Evolutionary conservation across 2,797 vertebrate species (phyloP).

Genomic region (Melanotaenia parkinsoni): DNA sequence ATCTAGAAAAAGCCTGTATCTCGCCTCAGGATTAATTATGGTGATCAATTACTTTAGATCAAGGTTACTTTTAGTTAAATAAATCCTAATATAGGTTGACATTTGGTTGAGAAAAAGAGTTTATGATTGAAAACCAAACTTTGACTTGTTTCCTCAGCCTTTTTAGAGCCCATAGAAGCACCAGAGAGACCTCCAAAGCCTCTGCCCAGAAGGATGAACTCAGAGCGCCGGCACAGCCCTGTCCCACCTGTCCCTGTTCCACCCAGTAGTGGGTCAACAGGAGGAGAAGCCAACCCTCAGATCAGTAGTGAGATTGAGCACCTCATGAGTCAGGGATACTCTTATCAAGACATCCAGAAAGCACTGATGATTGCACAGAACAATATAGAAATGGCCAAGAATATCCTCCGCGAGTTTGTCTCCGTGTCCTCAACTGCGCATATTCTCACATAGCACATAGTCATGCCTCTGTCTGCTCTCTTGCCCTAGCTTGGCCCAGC

Average conservation of each 20-base stretch:
- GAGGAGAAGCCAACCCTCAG: constrained; percentile 78
- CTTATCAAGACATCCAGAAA: constrained; percentile 99
- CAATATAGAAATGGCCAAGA: constrained; percentile 99
- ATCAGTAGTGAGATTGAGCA: constrained; percentile 95
- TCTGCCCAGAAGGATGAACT: constrained; percentile 93
- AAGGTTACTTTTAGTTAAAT: background rate
- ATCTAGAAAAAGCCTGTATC: constrained; percentile 5
- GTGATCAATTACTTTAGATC: background rate
- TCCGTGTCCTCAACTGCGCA: constrained; percentile 92
- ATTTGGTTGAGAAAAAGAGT: background rate
- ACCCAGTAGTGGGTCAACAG: constrained; percentile 35
- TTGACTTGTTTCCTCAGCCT: constrained; percentile 70
- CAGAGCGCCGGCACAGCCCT: constrained; percentile 87
- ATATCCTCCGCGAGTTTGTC: constrained; percentile 97
- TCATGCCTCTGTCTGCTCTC: constrained; percentile 39
- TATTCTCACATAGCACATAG: constrained; percentile 91
- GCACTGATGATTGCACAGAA: constrained; percentile 98
- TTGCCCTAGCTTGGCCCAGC: constrained; percentile 62
- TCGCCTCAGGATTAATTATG: background rate
- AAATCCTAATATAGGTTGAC: background rate
- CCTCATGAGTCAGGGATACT: constrained; percentile 97
- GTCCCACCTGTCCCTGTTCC: constrained; percentile 59
- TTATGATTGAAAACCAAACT: constrained; percentile 4
- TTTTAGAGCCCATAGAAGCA: constrained; percentile 86
- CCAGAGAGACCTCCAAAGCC: constrained; percentile 97